A percentile compares a stretch with the other conserved stretches of the same genome.
Evolutionary conservation across 1,140 invertebrate genomes (phyloP).

Genomic region (Pogonognathellus flavescens): DNA sequence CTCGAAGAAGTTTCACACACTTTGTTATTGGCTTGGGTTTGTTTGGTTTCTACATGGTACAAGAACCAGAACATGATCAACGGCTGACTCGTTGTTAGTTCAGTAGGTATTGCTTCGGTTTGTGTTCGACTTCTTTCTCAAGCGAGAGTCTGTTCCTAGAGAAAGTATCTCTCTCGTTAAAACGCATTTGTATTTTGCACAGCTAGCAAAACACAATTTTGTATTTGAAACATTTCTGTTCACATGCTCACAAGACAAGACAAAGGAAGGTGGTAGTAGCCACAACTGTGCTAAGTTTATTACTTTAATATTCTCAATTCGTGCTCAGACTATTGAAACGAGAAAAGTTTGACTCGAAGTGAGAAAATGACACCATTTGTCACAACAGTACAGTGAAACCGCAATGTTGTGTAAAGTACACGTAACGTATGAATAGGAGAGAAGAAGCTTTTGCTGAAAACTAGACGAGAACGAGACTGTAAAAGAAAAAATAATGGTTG

Average conservation of each 20-base stretch:
- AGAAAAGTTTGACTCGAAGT: slow-evolving; percentile 4
- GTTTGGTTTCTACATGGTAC: too few species aligned
- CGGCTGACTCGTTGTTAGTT: too few species aligned
- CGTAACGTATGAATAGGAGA: neutral
- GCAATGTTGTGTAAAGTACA: neutral
- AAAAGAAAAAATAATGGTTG: slow-evolving; percentile 42
- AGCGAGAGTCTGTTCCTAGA: too few species aligned
- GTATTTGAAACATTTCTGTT: slow-evolving; percentile 8
- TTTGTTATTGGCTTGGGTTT: too few species aligned
- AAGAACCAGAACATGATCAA: too few species aligned
- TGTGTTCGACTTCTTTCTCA: too few species aligned
- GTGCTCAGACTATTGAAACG: slow-evolving; percentile 20
- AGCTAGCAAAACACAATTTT: neutral
- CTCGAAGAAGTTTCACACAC: too few species aligned
- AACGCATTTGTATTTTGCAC: neutral
- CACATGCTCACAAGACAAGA: neutral
- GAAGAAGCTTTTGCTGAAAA: neutral
- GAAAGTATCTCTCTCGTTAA: too few species aligned
- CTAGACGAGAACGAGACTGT: neutral
- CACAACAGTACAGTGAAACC: slow-evolving; percentile 1
- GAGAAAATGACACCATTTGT: slow-evolving; percentile 35
- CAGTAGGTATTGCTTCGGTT: too few species aligned
- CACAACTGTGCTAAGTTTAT: neutral
- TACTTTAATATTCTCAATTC: slow-evolving; percentile 1
- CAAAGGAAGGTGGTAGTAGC: too few species aligned